Percentiles rank a stretch among this genome's conserved stretches.
Conservation (phyloP, 37 sponge, comb jelly and placozoan genomes). For the Halisarca cf. caerulea region DNA sequence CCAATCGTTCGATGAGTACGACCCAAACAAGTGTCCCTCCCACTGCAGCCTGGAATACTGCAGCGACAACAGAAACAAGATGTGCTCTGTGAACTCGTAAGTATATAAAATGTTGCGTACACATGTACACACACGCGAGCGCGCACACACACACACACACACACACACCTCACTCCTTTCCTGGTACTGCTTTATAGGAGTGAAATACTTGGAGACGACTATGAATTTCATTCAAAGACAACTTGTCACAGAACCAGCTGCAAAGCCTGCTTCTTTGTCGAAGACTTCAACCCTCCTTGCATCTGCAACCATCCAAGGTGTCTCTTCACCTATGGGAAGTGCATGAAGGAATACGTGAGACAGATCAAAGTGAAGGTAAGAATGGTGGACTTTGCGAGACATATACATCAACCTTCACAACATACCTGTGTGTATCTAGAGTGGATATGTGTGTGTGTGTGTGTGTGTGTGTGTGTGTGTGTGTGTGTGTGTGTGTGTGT, state of each 20-base stretch:
- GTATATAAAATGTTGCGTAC: not conserved
- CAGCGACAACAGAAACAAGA: slow-evolving; percentile 16
- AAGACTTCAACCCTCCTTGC: not conserved
- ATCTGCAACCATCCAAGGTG: not conserved
- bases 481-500: no score
- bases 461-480: no score
- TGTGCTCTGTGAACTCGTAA: slow-evolving; percentile 17
- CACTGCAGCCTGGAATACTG: not conserved
- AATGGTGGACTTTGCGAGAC: not conserved
- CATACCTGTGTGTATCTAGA: no score
- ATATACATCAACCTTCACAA: not conserved
- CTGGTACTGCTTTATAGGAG: not conserved
- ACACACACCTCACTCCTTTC: not conserved
- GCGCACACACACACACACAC: not conserved
- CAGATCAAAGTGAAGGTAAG: slow-evolving; percentile 11
- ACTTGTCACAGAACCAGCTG: not conserved
- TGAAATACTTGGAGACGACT: slow-evolving; percentile 1
- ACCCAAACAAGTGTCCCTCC: not conserved
- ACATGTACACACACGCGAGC: not conserved
- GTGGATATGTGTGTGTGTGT: no score
- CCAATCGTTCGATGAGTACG: no score
- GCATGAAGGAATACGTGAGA: not conserved
- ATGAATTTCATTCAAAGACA: not conserved
- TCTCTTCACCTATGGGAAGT: not conserved
- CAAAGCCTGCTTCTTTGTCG: slow-evolving; percentile 28